Evolutionary conservation across 2,113 vertebrate species (phyloP).

Genomic region (Pseudopodoces humilis): DNA sequence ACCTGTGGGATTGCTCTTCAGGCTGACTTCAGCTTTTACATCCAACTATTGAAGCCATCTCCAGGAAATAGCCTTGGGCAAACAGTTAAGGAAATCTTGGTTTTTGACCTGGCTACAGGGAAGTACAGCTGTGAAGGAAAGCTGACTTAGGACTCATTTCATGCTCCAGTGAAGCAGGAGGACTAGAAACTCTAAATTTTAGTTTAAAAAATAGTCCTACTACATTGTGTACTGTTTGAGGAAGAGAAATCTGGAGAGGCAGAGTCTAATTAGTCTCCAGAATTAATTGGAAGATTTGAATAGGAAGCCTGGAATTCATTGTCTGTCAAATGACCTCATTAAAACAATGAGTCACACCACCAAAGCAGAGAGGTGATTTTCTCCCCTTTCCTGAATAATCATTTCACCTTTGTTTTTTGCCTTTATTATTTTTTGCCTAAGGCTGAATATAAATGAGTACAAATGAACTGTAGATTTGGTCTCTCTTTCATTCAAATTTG

Average conservation of each 20-base stretch:
- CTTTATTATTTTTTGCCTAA: background rate
- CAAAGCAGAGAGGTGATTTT: background rate
- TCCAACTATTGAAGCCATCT: background rate
- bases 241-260: background rate
- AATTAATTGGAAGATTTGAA: constrained; percentile 36
- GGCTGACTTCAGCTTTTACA: background rate
- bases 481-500: background rate
- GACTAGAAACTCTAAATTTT: background rate
- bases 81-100: background rate
- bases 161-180: background rate
- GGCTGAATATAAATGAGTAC: background rate
- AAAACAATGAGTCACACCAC: constrained; percentile 7
- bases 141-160: background rate
- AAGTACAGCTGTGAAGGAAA: background rate
- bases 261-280: constrained; percentile 12
- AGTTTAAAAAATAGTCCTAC: background rate
- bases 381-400: background rate
- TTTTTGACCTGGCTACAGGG: background rate
- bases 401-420: constrained; percentile 3
- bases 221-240: background rate
- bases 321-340: constrained; percentile 36
- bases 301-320: constrained; percentile 13
- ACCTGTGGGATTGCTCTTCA: background rate
- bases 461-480: background rate
- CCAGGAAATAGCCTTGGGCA: background rate